Percentiles rank a stretch among this genome's conserved stretches.
Evolutionary conservation across 2,888 invertebrate genomes (phyloP).

Genomic region (Cerastis rubricosa): DNA sequence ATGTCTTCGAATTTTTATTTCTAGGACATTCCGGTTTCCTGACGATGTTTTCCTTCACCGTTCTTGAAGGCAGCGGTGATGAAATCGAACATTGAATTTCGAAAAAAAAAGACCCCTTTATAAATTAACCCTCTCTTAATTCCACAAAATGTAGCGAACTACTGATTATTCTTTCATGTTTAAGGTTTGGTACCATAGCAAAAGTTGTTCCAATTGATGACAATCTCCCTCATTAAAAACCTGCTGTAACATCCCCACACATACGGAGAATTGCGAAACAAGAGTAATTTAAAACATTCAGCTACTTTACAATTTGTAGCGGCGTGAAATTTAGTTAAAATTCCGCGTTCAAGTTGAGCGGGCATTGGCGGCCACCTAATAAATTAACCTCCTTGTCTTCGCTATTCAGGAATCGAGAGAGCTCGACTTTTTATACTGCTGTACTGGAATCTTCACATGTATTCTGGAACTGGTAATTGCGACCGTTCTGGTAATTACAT

Average conservation of each 20-base stretch:
- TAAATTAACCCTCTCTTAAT: not conserved
- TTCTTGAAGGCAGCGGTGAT: no score
- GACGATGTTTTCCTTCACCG: no score
- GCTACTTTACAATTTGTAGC: constrained; percentile 63
- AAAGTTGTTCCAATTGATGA: not conserved
- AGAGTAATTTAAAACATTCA: constrained; percentile 65
- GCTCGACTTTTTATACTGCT: constrained; percentile 20
- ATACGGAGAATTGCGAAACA: constrained; percentile 52
- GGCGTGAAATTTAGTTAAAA: constrained; percentile 77
- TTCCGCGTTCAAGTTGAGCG: constrained; percentile 71
- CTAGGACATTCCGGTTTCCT: no score
- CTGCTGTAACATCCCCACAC: not conserved
- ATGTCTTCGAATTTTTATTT: no score
- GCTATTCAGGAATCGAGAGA: constrained; percentile 56
- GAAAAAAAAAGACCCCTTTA: not conserved
- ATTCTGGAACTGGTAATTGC: not conserved
- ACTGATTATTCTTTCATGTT: not conserved
- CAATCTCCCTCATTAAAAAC: not conserved
- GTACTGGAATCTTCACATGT: constrained; percentile 11
- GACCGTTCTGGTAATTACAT: constrained; percentile 3
- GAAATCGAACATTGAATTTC: no score
- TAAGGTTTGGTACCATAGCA: not conserved
- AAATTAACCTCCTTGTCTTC: constrained; percentile 77
- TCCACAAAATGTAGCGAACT: not conserved
- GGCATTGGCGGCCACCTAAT: constrained; percentile 76